These are phyloP conservation scores for Pteria penguin DNA, from an alignment of 2,888 invertebrate genomes.

Conservation along the genomic window DNA sequence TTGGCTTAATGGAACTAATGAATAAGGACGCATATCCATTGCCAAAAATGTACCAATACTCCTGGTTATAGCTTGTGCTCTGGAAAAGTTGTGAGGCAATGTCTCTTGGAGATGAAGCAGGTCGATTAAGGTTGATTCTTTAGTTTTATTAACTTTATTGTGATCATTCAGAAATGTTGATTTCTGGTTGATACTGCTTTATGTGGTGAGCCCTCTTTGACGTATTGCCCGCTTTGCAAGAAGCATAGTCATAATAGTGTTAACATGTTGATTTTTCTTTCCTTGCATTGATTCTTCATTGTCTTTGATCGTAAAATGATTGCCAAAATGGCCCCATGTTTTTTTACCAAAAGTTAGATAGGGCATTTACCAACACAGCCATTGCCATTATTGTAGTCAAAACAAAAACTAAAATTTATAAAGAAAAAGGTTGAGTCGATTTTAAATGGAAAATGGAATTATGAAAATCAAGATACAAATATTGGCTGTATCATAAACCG, in stretches of 20 bases:
- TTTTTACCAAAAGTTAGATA: background rate
- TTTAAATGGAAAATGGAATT: background rate
- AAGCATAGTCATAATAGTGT: background rate
- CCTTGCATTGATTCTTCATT: background rate
- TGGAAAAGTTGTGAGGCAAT: background rate
- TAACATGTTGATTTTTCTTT: conserved; percentile 3
- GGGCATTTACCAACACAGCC: background rate
- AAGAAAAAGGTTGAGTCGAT: no score
- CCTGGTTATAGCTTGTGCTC: background rate
- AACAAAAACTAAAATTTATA: background rate
- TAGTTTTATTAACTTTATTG: background rate
- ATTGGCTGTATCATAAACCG: background rate
- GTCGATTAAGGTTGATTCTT: no score
- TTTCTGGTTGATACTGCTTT: background rate
- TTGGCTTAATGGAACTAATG: conserved; percentile 26
- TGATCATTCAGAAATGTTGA: background rate
- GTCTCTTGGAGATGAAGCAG: no score
- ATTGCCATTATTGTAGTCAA: background rate
- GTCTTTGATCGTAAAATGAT: background rate
- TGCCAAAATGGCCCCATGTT: conserved; percentile 16
- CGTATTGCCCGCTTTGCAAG: conserved; percentile 10
- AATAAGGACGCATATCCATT: conserved; percentile 35
- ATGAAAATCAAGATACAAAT: background rate
- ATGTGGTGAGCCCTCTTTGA: conserved; percentile 16
- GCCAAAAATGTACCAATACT: conserved; percentile 15